Evolutionary conservation across 2,888 invertebrate genomes (phyloP).

Genomic region (Bursaphelenchus okinawaensis): DNA sequence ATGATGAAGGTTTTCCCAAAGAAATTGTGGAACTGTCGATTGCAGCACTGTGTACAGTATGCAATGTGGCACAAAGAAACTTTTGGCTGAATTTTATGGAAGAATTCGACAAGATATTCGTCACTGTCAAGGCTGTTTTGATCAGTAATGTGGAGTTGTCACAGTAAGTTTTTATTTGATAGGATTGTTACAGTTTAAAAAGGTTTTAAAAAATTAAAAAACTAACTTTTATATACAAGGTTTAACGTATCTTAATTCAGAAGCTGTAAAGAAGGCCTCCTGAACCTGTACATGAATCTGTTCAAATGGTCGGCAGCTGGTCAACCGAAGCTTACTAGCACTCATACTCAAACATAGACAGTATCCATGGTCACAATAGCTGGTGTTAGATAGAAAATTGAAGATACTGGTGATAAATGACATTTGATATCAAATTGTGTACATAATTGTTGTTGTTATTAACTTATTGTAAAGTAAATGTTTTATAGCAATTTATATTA

Average conservation of each 20-base stretch:
- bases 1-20: not conserved
- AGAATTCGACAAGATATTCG: conserved; percentile 3
- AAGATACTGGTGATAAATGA: too few species aligned
- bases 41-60: conserved; percentile 1
- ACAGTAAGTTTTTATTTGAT: not conserved
- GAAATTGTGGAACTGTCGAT: not conserved
- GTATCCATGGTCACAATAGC: too few species aligned
- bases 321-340: conserved; percentile 3
- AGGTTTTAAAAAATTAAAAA: not conserved
- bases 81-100: conserved; percentile 13
- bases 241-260: not conserved
- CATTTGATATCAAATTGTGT: too few species aligned
- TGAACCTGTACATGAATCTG: conserved; percentile 8
- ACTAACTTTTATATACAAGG: too few species aligned
- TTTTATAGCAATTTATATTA: too few species aligned
- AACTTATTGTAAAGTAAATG: too few species aligned
- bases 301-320: conserved; percentile 13
- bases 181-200: not conserved
- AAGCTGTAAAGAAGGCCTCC: conserved; percentile 1
- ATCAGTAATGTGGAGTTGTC: not conserved
- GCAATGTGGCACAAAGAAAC: conserved; percentile 11
- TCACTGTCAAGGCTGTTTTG: not conserved
- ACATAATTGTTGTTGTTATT: too few species aligned
- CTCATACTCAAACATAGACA: conserved; percentile 1
- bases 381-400: too few species aligned